Conservation (phyloP, 92 coral and sea anemone species). For the Bergia puertoricense region DNA sequence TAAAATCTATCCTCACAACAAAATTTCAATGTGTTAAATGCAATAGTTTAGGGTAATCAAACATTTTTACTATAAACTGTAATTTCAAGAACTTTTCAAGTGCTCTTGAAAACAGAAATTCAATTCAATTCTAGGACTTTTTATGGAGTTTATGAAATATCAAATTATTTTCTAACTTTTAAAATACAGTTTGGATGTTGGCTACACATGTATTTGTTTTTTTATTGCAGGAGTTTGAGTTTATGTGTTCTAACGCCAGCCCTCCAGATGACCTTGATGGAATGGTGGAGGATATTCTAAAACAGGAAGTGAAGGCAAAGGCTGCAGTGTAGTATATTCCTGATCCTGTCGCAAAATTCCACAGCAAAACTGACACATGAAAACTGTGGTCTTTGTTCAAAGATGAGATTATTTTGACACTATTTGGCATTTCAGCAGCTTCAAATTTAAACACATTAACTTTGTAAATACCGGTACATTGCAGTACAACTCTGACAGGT, state of each 20-base stretch:
- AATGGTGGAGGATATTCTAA: conserved; percentile 47
- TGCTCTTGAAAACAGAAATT: neutral
- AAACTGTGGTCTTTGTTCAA: neutral
- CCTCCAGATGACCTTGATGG: conserved; percentile 66
- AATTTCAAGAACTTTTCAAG: no score
- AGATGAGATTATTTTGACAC: neutral
- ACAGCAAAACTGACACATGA: neutral
- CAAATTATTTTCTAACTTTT: neutral
- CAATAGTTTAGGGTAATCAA: no score
- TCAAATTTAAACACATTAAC: no score
- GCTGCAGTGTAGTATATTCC: neutral
- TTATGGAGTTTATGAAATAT: neutral
- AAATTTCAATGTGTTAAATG: no score
- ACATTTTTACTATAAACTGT: neutral
- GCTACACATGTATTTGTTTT: neutral
- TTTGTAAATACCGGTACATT: no score
- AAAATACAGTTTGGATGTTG: neutral
- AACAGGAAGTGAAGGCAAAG: conserved; percentile 40
- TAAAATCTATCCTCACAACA: no score
- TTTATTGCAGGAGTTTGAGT: conserved; percentile 52
- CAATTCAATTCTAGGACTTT: neutral
- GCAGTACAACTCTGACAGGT: neutral
- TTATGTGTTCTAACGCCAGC: conserved; percentile 27
- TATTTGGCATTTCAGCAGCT: neutral
- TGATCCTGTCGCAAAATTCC: no score